A percentile compares a stretch with the other conserved stretches of the same genome.
These are phyloP conservation scores for Petrosia ficiformis DNA, from an alignment of 37 sponge, comb jelly and placozoan species.

Conservation along the genomic window DNA sequence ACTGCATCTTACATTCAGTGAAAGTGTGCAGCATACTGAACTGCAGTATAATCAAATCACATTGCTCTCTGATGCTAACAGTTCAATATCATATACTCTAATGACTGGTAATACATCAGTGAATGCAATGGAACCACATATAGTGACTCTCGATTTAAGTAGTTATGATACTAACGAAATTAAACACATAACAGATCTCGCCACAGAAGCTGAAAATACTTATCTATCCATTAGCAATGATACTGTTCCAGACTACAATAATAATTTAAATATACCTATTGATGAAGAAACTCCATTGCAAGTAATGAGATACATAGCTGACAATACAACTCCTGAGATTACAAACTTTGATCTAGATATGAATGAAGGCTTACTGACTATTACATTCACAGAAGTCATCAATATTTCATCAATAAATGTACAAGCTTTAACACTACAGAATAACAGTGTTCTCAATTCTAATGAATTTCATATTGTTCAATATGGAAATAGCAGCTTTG, in stretches of 20 bases:
- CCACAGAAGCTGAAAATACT: slow-evolving; percentile 20
- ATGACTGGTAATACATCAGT: slow-evolving; percentile 45
- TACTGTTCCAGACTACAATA: slow-evolving; percentile 49
- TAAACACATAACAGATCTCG: slow-evolving; percentile 47
- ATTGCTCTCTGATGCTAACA: slow-evolving; percentile 32
- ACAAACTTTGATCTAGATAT: slow-evolving; percentile 58
- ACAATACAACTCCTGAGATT: slow-evolving; percentile 47
- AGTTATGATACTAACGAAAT: slow-evolving; percentile 66
- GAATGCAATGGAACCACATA: slow-evolving; percentile 29
- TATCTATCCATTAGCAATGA: slow-evolving; percentile 42
- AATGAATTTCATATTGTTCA: slow-evolving; percentile 22
- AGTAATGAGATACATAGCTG: slow-evolving; percentile 33
- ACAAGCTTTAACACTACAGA: slow-evolving; percentile 55
- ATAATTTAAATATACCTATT: slow-evolving; percentile 38
- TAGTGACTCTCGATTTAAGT: slow-evolving; percentile 48
- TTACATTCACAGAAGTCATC: slow-evolving; percentile 71
- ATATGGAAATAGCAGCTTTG: background rate
- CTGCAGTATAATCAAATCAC: slow-evolving; percentile 31
- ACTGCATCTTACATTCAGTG: slow-evolving; percentile 75
- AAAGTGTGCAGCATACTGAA: slow-evolving; percentile 36
- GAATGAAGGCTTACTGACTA: slow-evolving; percentile 44
- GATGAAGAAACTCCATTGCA: slow-evolving; percentile 11
- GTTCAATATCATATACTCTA: slow-evolving; percentile 24
- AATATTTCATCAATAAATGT: slow-evolving; percentile 63
- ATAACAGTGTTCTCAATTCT: background rate